Conservation (phyloP, 2,888 invertebrate genomes). For the Cryptus viduatorius region DNA sequence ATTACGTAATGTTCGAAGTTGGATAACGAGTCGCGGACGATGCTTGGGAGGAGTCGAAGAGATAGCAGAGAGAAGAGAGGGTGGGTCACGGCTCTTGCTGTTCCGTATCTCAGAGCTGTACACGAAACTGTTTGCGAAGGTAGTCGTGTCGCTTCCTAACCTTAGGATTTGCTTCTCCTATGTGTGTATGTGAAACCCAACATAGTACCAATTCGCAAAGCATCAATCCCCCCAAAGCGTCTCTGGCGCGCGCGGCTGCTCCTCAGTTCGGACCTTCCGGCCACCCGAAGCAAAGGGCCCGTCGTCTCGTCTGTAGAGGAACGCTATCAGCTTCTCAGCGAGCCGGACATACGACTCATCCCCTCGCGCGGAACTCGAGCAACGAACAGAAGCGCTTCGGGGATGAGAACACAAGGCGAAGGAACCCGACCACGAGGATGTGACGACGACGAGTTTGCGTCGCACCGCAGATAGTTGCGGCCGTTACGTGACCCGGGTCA, state of each 20-base stretch:
- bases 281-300: conserved; percentile 3
- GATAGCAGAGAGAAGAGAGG: background rate
- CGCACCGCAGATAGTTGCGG: conserved; percentile 63
- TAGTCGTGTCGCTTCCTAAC: conserved; percentile 36
- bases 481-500: conserved; percentile 65
- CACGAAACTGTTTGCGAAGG: conserved; percentile 31
- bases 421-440: conserved; percentile 38
- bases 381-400: conserved; percentile 32
- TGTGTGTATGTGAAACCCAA: background rate
- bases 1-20: conserved; percentile 75
- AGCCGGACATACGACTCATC: conserved; percentile 37
- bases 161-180: conserved; percentile 18
- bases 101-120: conserved; percentile 17
- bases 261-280: conserved; percentile 17
- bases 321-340: conserved; percentile 43
- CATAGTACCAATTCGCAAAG: background rate
- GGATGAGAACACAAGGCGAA: conserved; percentile 27
- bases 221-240: conserved; percentile 38
- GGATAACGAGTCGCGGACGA: conserved; percentile 72
- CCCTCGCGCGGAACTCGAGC: background rate
- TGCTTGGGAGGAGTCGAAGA: conserved; percentile 20
- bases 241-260: conserved; percentile 14
- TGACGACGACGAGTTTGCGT: conserved; percentile 62
- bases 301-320: conserved; percentile 16
- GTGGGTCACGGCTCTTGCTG: background rate